A percentile compares a stretch with the other conserved stretches of the same genome.
These are phyloP conservation scores for Lacanobia oleracea DNA, from an alignment of 2,888 invertebrate genomes.

Conservation along the genomic window DNA sequence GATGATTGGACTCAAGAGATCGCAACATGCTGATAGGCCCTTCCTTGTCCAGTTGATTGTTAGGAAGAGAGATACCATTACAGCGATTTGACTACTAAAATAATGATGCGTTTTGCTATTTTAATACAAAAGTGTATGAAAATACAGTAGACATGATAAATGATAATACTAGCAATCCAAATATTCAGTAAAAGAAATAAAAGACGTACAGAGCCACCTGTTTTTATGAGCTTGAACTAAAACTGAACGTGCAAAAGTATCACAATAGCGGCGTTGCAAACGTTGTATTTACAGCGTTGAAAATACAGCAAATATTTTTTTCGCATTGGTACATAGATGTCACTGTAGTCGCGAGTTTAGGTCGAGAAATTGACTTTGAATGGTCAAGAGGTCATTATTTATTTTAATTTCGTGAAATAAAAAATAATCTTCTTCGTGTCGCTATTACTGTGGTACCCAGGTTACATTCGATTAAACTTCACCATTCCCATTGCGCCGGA, in stretches of 20 bases:
- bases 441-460: too few relatives aligned
- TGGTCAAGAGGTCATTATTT: too few relatives aligned
- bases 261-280: background rate
- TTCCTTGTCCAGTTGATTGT: background rate
- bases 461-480: too few relatives aligned
- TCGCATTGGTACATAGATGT: slow-evolving; percentile 31
- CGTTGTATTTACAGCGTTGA: background rate
- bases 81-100: too few relatives aligned
- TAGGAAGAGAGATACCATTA: background rate
- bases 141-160: background rate
- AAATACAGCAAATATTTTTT: background rate
- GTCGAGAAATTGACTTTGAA: too few relatives aligned
- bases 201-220: slow-evolving; percentile 42
- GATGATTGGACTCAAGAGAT: background rate
- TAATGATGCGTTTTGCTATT: background rate
- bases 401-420: too few relatives aligned
- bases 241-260: background rate
- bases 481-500: too few relatives aligned
- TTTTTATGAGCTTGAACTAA: slow-evolving; percentile 34
- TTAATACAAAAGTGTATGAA: background rate
- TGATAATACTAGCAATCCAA: background rate
- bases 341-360: slow-evolving; percentile 24
- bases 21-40: background rate
- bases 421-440: background rate
- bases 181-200: background rate